Evolutionary conservation across 2,113 vertebrate species (phyloP).

Genomic region (Urocynchramus pylzowi): DNA sequence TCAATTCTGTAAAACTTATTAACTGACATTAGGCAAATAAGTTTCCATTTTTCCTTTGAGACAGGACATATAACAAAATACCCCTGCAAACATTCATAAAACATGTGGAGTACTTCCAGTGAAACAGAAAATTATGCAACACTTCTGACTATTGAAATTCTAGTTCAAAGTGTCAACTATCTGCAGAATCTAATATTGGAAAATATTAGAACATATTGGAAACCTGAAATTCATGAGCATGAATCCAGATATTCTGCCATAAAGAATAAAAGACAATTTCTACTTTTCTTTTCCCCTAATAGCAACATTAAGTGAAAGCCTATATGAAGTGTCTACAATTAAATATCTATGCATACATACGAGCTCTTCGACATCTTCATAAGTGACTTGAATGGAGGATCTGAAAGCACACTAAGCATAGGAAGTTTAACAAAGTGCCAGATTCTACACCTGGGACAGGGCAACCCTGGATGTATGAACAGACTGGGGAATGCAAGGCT

Average conservation of each 20-base stretch:
- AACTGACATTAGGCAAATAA: not conserved
- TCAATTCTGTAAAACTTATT: not conserved
- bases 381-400: not conserved
- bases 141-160: not conserved
- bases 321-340: not conserved
- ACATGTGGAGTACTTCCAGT: not conserved
- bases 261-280: not conserved
- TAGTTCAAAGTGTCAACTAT: not conserved
- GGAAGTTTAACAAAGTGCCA: not conserved
- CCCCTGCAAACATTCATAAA: fast-evolving
- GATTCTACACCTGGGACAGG: no score
- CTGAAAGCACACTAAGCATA: not conserved
- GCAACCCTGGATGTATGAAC: fast-evolving
- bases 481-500: not conserved
- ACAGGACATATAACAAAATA: not conserved
- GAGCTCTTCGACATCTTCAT: not conserved
- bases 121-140: not conserved
- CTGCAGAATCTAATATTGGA: not conserved
- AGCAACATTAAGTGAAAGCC: not conserved
- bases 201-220: not conserved
- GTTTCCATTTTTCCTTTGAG: not conserved
- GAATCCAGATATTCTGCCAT: not conserved
- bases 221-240: not conserved
- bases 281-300: not conserved
- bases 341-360: not conserved